phyloP scores from a whole-genome alignment of 2,888 invertebrate genomes.

The Adineta ricciae region DNA sequence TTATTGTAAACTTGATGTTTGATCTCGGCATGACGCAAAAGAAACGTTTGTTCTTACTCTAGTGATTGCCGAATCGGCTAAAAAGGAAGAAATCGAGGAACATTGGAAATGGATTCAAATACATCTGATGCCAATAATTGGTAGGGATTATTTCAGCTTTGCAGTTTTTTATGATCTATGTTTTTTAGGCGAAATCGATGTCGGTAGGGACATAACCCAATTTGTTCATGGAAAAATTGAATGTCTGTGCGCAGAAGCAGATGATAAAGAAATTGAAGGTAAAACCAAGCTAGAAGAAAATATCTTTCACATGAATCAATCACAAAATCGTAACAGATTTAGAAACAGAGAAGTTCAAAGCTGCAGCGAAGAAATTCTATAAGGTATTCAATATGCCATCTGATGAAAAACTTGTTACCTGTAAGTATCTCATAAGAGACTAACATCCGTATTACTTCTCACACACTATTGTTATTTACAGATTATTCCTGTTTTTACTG shows the following conservation, averaged over 20 bases:
- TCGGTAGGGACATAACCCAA: conserved; percentile 80
- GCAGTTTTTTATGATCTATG: too few species aligned
- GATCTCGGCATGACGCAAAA: too few species aligned
- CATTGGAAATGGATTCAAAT: conserved; percentile 89
- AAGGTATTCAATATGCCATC: conserved; percentile 77
- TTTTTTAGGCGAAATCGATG: conserved; percentile 58
- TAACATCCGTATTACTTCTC: too few species aligned
- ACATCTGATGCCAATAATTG: conserved; percentile 72
- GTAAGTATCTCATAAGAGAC: conserved; percentile 54
- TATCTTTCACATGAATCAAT: too few species aligned
- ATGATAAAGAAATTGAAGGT: conserved; percentile 33
- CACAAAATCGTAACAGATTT: conserved; percentile 63
- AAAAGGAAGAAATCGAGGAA: conserved; percentile 70
- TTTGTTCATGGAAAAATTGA: conserved; percentile 92
- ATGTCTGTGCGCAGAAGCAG: conserved; percentile 69
- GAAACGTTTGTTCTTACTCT: too few species aligned
- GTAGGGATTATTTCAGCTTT: conserved; percentile 51
- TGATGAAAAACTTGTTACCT: conserved; percentile 92
- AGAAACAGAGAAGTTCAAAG: conserved; percentile 66
- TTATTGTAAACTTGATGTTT: conserved; percentile 58
- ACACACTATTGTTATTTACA: conserved; percentile 37
- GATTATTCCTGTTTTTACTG: conserved; percentile 67
- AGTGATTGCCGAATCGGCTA: conserved; percentile 81
- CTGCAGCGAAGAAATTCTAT: conserved; percentile 70
- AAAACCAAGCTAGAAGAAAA: too few species aligned